Percentiles rank a stretch among this genome's conserved stretches.
These are phyloP conservation scores for Melanostoma scalare DNA, from an alignment of 2,888 invertebrate genomes.

Conservation along the genomic window DNA sequence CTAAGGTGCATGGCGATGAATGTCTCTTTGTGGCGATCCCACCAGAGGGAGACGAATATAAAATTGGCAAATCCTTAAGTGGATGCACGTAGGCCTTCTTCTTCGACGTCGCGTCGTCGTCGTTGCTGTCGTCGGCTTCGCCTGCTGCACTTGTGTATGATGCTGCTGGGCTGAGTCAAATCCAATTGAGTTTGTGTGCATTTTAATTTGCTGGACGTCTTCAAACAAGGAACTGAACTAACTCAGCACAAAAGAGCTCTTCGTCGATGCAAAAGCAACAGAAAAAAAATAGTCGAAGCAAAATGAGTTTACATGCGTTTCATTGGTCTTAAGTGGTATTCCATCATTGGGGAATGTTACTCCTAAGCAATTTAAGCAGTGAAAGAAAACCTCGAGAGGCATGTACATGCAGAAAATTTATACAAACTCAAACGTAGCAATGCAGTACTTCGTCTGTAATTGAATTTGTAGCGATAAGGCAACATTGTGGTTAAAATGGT, in stretches of 20 bases:
- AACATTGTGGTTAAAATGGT: not conserved
- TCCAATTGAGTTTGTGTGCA: slow-evolving; percentile 48
- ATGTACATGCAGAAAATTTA: not conserved
- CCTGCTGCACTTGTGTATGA: not conserved
- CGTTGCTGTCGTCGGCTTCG: not conserved
- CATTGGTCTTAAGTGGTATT: slow-evolving; percentile 44
- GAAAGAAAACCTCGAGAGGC: not conserved
- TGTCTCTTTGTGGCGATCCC: slow-evolving; percentile 17
- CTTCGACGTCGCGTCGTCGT: slow-evolving; percentile 2
- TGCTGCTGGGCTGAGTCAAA: slow-evolving; percentile 3
- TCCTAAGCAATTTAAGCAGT: not conserved
- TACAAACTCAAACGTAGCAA: not conserved
- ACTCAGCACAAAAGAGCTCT: not conserved
- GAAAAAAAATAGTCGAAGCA: slow-evolving; percentile 7
- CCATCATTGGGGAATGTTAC: slow-evolving; percentile 33
- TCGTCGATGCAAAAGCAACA: not conserved
- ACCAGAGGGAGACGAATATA: not conserved
- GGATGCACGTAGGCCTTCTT: slow-evolving; percentile 50
- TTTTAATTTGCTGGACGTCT: slow-evolving; percentile 45
- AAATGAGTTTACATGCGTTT: slow-evolving; percentile 49
- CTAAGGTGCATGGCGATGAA: slow-evolving; percentile 18
- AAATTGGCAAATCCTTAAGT: slow-evolving; percentile 53
- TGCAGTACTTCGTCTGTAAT: not conserved
- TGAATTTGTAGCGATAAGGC: slow-evolving; percentile 9
- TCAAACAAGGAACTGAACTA: slow-evolving; percentile 48